phyloP scores from a whole-genome alignment of 92 coral and sea anemone genomes.

The Phenganax stokvisi region DNA sequence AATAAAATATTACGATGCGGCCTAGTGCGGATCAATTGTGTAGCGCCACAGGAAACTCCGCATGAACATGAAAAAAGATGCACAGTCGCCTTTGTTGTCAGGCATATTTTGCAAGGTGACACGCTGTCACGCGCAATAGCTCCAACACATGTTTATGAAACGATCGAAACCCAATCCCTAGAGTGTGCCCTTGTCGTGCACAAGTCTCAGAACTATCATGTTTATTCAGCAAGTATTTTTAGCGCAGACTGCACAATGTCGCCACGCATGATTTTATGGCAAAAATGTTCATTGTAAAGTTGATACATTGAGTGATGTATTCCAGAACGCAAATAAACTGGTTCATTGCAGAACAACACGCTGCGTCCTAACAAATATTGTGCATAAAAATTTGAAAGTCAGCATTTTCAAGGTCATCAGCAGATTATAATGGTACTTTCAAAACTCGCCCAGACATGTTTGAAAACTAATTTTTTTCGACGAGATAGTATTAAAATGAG shows the following conservation, averaged over 20 bases:
- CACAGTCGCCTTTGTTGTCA: conserved; percentile 19
- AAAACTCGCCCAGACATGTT: conserved; percentile 16
- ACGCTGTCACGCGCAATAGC: conserved; percentile 11
- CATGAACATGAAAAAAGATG: conserved; percentile 13
- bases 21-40: conserved; percentile 19
- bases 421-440: neutral
- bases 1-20: conserved; percentile 25
- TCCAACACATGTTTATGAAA: neutral
- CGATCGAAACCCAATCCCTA: conserved; percentile 5
- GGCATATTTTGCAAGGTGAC: conserved; percentile 18
- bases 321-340: conserved; percentile 24
- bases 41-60: conserved; percentile 32
- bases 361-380: neutral
- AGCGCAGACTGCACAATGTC: neutral
- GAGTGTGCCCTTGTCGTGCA: too few species aligned
- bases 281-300: neutral
- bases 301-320: neutral
- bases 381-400: conserved; percentile 11
- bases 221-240: conserved; percentile 1
- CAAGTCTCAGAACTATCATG: neutral
- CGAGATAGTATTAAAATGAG: neutral
- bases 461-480: neutral
- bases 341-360: neutral
- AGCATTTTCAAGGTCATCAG: conserved; percentile 9
- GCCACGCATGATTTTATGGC: neutral